Evolutionary conservation across 2,797 vertebrate species (phyloP).

Genomic region (Acanthornis magna): DNA sequence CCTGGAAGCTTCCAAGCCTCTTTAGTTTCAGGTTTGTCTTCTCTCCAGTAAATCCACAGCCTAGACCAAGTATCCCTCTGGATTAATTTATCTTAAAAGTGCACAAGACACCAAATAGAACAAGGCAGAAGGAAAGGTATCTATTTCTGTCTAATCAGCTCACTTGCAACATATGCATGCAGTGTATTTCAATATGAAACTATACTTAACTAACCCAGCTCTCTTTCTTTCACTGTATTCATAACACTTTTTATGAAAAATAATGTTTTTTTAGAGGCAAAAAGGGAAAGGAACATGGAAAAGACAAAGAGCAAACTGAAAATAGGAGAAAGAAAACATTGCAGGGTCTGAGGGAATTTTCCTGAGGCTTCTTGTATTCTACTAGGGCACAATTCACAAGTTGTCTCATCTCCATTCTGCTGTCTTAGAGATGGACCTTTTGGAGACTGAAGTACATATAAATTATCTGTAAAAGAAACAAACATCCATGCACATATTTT

Average conservation of each 20-base stretch:
- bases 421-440: background rate
- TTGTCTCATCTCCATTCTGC: background rate
- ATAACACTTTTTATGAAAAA: background rate
- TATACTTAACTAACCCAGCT: background rate
- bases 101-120: background rate
- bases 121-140: background rate
- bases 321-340: background rate
- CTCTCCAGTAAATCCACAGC: background rate
- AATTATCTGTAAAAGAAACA: background rate
- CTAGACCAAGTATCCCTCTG: background rate
- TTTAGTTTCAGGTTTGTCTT: background rate
- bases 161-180: background rate
- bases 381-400: rapidly evolving
- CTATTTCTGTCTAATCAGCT: background rate
- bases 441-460: background rate
- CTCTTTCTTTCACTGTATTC: background rate
- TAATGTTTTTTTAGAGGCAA: background rate
- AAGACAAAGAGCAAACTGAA: background rate
- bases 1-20: background rate
- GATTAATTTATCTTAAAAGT: background rate
- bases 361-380: background rate
- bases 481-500: background rate
- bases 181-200: background rate
- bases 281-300: background rate
- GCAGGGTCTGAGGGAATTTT: background rate